A percentile compares a stretch with the other conserved stretches of the same genome.
Conservation (phyloP, 2,888 invertebrate species). For the Trichogramma dendrolimi region DNA sequence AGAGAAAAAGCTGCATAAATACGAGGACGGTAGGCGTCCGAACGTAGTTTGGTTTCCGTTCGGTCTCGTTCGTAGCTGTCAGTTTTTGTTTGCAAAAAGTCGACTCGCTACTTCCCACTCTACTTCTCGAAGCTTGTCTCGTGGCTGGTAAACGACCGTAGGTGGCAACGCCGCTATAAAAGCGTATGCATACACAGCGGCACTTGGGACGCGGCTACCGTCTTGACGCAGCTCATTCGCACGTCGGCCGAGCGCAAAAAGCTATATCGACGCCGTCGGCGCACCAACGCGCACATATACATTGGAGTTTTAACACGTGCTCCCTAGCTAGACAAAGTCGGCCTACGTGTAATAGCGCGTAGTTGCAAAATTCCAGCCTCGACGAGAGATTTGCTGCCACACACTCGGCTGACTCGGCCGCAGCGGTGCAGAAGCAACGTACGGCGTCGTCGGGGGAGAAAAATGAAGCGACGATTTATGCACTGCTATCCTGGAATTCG, state of each 20-base stretch:
- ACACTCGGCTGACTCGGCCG: constrained; percentile 2
- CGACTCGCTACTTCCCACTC: too few relatives aligned
- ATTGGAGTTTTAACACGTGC: constrained; percentile 39
- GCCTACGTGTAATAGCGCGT: background rate
- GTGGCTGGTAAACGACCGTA: too few relatives aligned
- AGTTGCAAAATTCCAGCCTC: constrained; percentile 37
- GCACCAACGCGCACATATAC: background rate
- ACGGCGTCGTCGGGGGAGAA: constrained; percentile 7
- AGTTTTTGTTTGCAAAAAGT: too few relatives aligned
- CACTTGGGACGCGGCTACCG: background rate
- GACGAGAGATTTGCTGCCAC: constrained; percentile 40
- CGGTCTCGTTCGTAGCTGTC: too few relatives aligned
- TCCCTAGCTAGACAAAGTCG: too few relatives aligned
- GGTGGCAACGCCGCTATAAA: too few relatives aligned
- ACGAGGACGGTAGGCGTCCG: too few relatives aligned
- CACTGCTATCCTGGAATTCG: constrained; percentile 17
- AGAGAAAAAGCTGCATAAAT: too few relatives aligned
- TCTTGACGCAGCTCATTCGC: constrained; percentile 41
- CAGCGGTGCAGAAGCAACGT: background rate
- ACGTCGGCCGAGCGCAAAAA: constrained; percentile 29
- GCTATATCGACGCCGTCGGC: background rate
- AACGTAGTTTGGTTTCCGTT: too few relatives aligned
- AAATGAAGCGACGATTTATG: constrained; percentile 26
- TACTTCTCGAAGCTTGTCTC: too few relatives aligned
- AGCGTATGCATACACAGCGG: too few relatives aligned